phyloP scores from a whole-genome alignment of 2,797 vertebrate species.

The Austrolebias charrua region DNA sequence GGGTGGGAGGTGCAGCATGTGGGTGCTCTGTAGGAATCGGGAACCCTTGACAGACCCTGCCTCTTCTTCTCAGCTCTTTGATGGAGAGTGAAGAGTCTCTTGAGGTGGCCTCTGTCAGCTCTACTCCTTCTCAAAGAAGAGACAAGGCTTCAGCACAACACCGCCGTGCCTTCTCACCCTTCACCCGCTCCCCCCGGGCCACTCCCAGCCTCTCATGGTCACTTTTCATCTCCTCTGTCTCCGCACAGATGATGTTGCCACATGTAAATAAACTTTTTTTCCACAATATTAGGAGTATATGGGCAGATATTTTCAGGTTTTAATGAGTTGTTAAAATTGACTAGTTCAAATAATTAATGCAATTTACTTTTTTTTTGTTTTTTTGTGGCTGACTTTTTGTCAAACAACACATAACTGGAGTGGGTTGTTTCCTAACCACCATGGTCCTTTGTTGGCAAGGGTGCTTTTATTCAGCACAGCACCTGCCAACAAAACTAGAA shows the following conservation, averaged over 20 bases:
- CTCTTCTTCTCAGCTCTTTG: slow-evolving; percentile 81
- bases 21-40: slow-evolving; percentile 73
- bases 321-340: no score
- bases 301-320: slow-evolving; percentile 1
- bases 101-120: slow-evolving; percentile 84
- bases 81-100: slow-evolving; percentile 82
- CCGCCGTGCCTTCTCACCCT: slow-evolving; percentile 71
- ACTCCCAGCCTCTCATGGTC: slow-evolving; percentile 72
- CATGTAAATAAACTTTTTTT: slow-evolving; percentile 64
- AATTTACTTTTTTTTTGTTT: no score
- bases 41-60: slow-evolving; percentile 83
- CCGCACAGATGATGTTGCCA: slow-evolving; percentile 41
- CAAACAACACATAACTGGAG: no score
- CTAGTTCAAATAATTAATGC: no score
- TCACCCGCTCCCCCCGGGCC: slow-evolving; percentile 63
- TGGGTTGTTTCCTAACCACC: no score
- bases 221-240: slow-evolving; percentile 66
- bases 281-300: slow-evolving; percentile 54
- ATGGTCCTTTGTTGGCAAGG: no score
- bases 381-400: no score
- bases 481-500: no score
- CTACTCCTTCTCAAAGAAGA: slow-evolving; percentile 76
- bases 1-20: slow-evolving; percentile 74
- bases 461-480: no score
- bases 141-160: slow-evolving; percentile 60